Conservation (phyloP, 2,113 vertebrate species). For the Cyprinodon tularosa region DNA sequence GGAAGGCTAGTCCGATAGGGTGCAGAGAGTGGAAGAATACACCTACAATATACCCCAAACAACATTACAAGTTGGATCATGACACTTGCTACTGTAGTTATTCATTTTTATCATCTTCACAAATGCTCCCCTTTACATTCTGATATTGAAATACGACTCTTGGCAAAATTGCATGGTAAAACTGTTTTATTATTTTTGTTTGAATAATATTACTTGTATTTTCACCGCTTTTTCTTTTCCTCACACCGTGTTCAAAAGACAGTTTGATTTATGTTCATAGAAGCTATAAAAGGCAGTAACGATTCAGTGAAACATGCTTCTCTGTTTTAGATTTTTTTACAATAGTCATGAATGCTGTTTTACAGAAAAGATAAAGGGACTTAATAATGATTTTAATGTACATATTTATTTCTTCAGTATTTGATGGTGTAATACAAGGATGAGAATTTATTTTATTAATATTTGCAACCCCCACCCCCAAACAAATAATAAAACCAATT, state of each 20-base stretch:
- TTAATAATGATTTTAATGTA: conserved; percentile 7
- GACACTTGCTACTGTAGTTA: conserved; percentile 71
- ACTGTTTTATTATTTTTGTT: conserved; percentile 75
- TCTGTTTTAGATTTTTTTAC: conserved; percentile 30
- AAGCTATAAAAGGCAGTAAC: conserved; percentile 53
- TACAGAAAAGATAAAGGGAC: conserved; percentile 12
- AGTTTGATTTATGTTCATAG: conserved; percentile 61
- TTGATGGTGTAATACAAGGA: background rate
- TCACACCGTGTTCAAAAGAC: conserved; percentile 46
- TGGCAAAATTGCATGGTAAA: conserved; percentile 69
- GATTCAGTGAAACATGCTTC: conserved; percentile 57
- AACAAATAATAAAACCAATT: background rate
- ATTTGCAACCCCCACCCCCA: too few relatives aligned
- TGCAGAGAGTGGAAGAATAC: conserved; percentile 64
- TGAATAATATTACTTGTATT: conserved; percentile 70
- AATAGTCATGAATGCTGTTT: conserved; percentile 42
- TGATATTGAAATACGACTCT: conserved; percentile 78
- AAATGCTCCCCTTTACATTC: conserved; percentile 65
- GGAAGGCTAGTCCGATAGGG: conserved; percentile 65
- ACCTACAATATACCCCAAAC: conserved; percentile 74
- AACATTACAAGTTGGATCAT: conserved; percentile 78
- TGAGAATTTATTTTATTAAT: background rate
- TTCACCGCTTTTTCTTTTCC: background rate
- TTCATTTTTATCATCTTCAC: conserved; percentile 74
- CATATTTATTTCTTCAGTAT: background rate